Percentiles rank a stretch among this genome's conserved stretches.
phyloP scores from a whole-genome alignment of 2,888 invertebrate genomes.

The Hydrotaea diabolus region DNA sequence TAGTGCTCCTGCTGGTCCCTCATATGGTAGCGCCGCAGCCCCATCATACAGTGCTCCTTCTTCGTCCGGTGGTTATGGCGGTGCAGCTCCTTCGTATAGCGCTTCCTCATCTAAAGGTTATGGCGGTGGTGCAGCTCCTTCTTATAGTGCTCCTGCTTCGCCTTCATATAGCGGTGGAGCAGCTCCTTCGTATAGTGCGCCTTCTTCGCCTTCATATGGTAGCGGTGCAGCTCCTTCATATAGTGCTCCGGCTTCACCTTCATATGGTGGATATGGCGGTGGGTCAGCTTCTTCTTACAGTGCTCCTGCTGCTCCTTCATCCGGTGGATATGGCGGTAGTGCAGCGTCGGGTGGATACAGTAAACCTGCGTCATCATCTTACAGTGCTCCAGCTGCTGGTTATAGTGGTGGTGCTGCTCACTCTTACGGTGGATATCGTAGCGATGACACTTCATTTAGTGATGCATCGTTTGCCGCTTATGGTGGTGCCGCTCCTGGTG shows the following conservation, averaged over 20 bases:
- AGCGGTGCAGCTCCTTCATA: background rate
- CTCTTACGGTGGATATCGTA: background rate
- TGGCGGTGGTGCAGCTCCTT: background rate
- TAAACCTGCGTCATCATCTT: background rate
- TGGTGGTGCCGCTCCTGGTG: background rate
- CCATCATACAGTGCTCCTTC: background rate
- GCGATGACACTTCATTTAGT: background rate
- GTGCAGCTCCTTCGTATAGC: background rate
- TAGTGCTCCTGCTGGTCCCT: background rate
- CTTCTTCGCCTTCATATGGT: too few species aligned
- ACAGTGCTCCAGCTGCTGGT: background rate
- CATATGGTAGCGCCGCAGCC: background rate
- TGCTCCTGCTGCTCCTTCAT: background rate
- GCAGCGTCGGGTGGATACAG: background rate
- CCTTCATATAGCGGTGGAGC: background rate
- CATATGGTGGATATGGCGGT: background rate
- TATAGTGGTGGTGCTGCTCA: background rate
- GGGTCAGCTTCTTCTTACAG: background rate
- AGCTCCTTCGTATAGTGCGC: background rate
- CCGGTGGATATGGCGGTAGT: background rate
- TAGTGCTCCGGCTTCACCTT: background rate
- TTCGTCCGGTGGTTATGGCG: background rate
- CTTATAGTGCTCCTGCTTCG: too few species aligned
- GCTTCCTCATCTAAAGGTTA: background rate
- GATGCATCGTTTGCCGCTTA: background rate